Evolutionary conservation across 1,140 invertebrate species (phyloP), one percentile per base, ranked within the genome.

Genomic region (Protaetia brevitarsis): DNA sequence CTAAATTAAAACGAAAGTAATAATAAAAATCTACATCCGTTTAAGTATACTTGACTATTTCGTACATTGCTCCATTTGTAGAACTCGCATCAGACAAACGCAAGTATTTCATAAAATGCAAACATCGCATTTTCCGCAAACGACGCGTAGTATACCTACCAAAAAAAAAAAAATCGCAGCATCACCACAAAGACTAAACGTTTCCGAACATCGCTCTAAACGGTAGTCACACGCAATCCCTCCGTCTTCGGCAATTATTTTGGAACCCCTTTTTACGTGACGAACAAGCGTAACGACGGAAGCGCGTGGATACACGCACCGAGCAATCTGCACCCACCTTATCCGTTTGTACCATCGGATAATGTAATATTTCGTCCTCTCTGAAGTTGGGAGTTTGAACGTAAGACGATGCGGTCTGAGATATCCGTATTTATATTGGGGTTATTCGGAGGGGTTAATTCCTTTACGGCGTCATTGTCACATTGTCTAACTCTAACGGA

Each of bases 391-490:
- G 26, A 51, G 41, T 51, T 16, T 23, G 26, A 16, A 51, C 41
- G 41, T 51, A n/a, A n/a, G 41, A 51, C 41, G 34, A 37, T 37
- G 26, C 26, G 13, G 8, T 51, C 41, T 23, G 11, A 51, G 19
- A 51, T 51, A 51, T 51, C 41, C 26, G 41, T 51, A 51, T 51
- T 45, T 51, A 51, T 26, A 51, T 23, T 51, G 26, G 19, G 21
- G 41, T 51, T 51, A 51, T 23, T 37, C 26, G 6, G 41, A 51
- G 26, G 41, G 41, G 41, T 51, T 51, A 51, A 51, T 51, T 51
- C 6, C 19, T 23, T 19, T 6, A 23, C 13, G 41, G 41, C 41
- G 16, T 19, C 41, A 23, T 51, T 51, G 41, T 51, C 41, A 51
- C 41, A 10, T 51, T 23, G 26, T 51, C 41, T 23, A 23, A 51